Percentiles rank a stretch among this genome's conserved stretches.
These are phyloP conservation scores for Isurus oxyrinchus DNA, from an alignment of 2,113 vertebrate species.

Conservation along the genomic window DNA sequence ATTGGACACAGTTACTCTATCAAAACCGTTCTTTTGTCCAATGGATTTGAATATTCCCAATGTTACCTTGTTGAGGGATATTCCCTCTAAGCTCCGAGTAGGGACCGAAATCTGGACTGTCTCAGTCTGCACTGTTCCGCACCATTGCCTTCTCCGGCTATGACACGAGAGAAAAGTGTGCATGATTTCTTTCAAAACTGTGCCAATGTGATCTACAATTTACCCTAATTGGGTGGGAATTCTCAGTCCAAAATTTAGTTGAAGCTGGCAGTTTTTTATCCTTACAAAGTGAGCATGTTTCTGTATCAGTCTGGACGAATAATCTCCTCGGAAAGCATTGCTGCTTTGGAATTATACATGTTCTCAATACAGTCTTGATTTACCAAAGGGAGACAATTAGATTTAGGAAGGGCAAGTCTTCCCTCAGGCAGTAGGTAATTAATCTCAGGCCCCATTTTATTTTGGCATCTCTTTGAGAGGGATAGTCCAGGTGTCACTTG, in stretches of 20 bases:
- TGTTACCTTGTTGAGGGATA: neutral
- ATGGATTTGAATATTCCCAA: neutral
- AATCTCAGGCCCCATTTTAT: neutral
- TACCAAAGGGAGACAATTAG: neutral
- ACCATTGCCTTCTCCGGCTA: neutral
- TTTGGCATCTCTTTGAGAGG: neutral
- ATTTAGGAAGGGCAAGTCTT: slow-evolving; percentile 12
- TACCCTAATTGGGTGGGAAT: neutral
- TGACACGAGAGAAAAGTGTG: neutral
- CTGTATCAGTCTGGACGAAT: neutral
- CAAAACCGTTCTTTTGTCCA: neutral
- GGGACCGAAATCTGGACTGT: no score
- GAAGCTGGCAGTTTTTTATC: slow-evolving; percentile 26
- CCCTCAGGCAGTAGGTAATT: slow-evolving; percentile 8
- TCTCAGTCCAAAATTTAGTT: neutral
- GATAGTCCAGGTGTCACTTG: slow-evolving; percentile 8
- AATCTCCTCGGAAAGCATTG: neutral
- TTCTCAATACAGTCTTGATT: neutral
- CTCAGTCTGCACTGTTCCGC: neutral
- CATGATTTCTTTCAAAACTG: neutral
- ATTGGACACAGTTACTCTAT: neutral
- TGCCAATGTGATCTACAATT: neutral
- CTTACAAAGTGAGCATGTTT: neutral
- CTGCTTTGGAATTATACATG: neutral
- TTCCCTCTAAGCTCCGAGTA: neutral